Evolutionary conservation across 1,140 invertebrate genomes (phyloP), one percentile per base, ranked within the genome.

Genomic region (Saxidomus purpurata): DNA sequence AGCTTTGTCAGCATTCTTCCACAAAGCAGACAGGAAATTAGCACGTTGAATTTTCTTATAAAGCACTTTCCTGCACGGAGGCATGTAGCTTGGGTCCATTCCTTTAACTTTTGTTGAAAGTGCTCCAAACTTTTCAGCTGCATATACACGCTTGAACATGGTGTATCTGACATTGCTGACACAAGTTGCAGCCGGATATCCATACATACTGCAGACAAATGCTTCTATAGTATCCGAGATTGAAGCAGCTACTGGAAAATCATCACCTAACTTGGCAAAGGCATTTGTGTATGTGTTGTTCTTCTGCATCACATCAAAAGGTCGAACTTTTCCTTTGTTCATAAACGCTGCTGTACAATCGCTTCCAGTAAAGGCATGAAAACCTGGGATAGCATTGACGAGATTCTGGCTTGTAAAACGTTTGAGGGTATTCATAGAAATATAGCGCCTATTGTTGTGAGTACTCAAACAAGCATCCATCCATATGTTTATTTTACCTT

Each of bases 21-120:
- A 87, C n/a, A 87, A n/a, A 19, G 34, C 80, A 28, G 61, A 22
- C 11, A 76, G 34, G 17, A 55, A 61, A 81, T 81, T 52, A n/a
- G 79, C n/a, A 19, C 69, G 47, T 80, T 43, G 25, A 9, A 69
- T 28, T 28, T 76, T 86, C 19, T 77, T 47, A 36, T 31, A 52
- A 6, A 87, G 25, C 1, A 76, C 74, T 22, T 31, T 31, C 28
- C 47, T 34, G 25, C 25, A 40, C 17, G 74, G 74, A 17, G 74
- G 25, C 25, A 52, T 55, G 81, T 25, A 55, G 71, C 43, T 47
- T 25, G 40, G 71, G n/a, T 55, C 22, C 19, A 55, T 55, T 15
- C 52, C 52, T 55, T 19, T 55, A 11, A 55, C n/a, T 55, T 55
- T 55, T 4, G 52, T 22, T 15, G 9, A 6, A 22, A 11, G 4